phyloP scores from a whole-genome alignment of 2,797 vertebrate species.

The Morelia viridis region DNA sequence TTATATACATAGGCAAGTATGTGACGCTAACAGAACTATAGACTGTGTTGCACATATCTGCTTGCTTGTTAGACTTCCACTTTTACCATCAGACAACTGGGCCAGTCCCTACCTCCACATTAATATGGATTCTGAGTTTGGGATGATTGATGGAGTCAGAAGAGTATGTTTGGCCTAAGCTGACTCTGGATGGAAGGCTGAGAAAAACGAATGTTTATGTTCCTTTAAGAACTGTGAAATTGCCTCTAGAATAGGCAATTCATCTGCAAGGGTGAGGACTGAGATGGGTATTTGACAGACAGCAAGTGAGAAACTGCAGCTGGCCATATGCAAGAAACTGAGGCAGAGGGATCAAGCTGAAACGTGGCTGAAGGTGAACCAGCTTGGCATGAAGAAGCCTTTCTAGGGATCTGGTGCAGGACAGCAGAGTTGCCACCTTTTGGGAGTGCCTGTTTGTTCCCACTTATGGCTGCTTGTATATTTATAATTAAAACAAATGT shows the following conservation, averaged over 20 bases:
- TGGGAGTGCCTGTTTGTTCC: not conserved
- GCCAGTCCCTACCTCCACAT: not conserved
- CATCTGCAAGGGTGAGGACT: not conserved
- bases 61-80: not conserved
- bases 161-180: not conserved
- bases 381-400: not conserved
- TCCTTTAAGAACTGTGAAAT: not conserved
- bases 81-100: not conserved
- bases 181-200: not conserved
- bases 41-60: not conserved
- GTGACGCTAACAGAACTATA: not conserved
- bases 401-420: not conserved
- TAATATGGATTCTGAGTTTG: not conserved
- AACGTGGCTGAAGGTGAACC: not conserved
- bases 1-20: not conserved
- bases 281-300: not conserved
- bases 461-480: not conserved
- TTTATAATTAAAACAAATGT: constrained; percentile 2
- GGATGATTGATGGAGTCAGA: too few relatives aligned
- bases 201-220: not conserved
- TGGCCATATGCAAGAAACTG: not conserved
- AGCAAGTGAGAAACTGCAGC: not conserved
- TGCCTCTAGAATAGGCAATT: not conserved
- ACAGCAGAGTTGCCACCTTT: not conserved
- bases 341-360: not conserved